These are phyloP conservation scores for Luidia sarsii DNA, from an alignment of 53 echinoderm and acorn worm species.

Conservation along the genomic window DNA sequence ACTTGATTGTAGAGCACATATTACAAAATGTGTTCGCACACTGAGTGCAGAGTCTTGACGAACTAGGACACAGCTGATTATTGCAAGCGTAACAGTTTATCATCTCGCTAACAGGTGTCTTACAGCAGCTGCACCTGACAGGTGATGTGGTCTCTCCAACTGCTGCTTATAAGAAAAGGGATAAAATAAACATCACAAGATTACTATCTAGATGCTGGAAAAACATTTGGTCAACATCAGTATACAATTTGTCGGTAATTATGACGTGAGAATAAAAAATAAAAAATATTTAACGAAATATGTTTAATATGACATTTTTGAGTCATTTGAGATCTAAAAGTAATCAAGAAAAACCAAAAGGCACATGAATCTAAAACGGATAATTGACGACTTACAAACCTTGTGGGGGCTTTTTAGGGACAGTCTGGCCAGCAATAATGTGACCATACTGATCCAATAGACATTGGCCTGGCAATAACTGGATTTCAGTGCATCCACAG, in stretches of 20 bases:
- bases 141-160: neutral
- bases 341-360: too few species aligned
- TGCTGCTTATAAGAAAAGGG: neutral
- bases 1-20: conserved; percentile 75
- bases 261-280: too few species aligned
- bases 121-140: neutral
- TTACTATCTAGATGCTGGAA: too few species aligned
- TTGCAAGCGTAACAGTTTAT: conserved; percentile 26
- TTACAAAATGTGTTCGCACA: conserved; percentile 68
- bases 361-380: too few species aligned
- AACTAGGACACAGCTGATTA: conserved; percentile 35
- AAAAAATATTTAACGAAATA: too few species aligned
- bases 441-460: conserved; percentile 27
- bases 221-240: too few species aligned
- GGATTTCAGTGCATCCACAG: too few species aligned
- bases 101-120: conserved; percentile 36
- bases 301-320: too few species aligned
- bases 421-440: conserved; percentile 7
- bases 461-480: conserved; percentile 40
- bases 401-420: neutral
- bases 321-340: too few species aligned
- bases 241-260: too few species aligned
- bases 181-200: too few species aligned
- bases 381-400: too few species aligned
- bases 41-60: conserved; percentile 56